These are phyloP conservation scores for Haplotaxodon microlepis DNA, from an alignment of 2,113 vertebrate genomes.

Conservation along the genomic window DNA sequence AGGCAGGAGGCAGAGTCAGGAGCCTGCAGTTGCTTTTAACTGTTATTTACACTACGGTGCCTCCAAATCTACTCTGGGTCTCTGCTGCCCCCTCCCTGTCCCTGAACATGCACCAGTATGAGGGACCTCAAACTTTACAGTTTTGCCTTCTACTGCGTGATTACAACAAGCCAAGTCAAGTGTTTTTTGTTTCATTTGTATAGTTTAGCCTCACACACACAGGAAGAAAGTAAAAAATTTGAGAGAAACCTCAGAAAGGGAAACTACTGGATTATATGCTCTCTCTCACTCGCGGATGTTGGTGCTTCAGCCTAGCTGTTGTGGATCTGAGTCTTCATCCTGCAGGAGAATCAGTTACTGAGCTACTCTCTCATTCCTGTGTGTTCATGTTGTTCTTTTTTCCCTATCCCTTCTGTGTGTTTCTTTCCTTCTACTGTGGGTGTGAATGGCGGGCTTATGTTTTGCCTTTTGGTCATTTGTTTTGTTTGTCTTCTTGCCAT, in stretches of 20 bases:
- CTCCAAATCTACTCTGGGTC: conserved; percentile 33
- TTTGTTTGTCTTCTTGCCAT: background rate
- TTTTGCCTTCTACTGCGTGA: background rate
- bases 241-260: background rate
- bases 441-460: background rate
- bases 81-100: conserved; percentile 58
- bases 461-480: background rate
- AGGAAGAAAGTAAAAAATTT: background rate
- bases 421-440: background rate
- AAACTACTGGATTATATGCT: background rate
- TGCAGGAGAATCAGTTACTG: background rate
- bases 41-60: conserved; percentile 1
- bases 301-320: background rate
- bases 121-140: background rate
- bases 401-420: background rate
- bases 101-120: conserved; percentile 19
- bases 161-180: background rate
- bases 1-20: background rate
- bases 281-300: background rate
- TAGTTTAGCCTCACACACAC: background rate
- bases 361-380: background rate
- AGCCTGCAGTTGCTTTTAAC: conserved; percentile 4
- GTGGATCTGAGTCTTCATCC: background rate
- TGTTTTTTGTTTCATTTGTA: background rate
- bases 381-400: background rate